phyloP scores from a whole-genome alignment of 1,140 invertebrate species.

The Drosophila punjabiensis region DNA sequence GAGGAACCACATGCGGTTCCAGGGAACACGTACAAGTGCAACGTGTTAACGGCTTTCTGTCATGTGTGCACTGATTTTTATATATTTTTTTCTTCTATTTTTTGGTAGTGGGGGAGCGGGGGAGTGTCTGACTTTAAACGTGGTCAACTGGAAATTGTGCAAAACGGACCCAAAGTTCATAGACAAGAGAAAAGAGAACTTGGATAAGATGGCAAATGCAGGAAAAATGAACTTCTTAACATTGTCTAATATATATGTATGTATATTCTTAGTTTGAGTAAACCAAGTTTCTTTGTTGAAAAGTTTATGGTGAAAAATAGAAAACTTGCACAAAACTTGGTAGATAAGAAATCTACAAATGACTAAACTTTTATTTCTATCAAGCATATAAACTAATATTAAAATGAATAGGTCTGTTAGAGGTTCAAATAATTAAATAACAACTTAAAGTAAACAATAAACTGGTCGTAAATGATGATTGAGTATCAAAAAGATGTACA shows the following conservation, averaged over 20 bases:
- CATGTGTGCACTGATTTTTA: slow-evolving; percentile 37
- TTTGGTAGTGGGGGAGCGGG: neutral
- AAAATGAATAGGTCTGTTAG: neutral
- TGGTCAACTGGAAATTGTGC: slow-evolving; percentile 43
- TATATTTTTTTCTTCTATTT: neutral
- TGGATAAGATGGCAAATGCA: slow-evolving; percentile 15
- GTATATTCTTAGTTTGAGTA: slow-evolving; percentile 4
- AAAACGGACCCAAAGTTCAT: slow-evolving; percentile 22
- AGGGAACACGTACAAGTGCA: slow-evolving; percentile 54
- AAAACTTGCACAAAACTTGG: neutral
- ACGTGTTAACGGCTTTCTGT: slow-evolving; percentile 37
- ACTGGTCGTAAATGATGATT: neutral
- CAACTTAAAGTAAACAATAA: neutral
- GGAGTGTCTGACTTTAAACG: slow-evolving; percentile 41
- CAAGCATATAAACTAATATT: neutral
- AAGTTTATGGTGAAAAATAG: neutral
- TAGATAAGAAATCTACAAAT: slow-evolving; percentile 5
- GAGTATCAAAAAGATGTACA: no score
- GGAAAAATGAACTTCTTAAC: slow-evolving; percentile 14
- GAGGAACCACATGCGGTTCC: slow-evolving; percentile 38
- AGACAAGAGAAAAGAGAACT: slow-evolving; percentile 16
- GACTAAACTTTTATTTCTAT: neutral
- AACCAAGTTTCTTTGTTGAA: slow-evolving; percentile 2
- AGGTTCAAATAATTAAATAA: neutral
- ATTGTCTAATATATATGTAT: neutral